Evolutionary conservation across 2,888 invertebrate genomes (phyloP).

Genomic region (Busseola fusca): DNA sequence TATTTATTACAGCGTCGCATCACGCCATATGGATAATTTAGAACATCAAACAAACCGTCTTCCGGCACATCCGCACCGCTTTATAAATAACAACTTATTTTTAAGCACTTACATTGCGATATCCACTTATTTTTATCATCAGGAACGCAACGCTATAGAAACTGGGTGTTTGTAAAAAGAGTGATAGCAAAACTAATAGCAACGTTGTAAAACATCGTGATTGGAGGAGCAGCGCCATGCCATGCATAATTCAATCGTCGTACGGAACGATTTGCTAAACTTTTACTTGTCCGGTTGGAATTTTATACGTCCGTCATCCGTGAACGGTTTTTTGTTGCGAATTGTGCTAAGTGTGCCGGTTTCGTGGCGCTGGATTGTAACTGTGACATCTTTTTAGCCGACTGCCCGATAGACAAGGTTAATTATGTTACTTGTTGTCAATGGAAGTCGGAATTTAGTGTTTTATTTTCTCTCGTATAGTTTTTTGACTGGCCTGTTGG

Average conservation of each 20-base stretch:
- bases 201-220: constrained; percentile 68
- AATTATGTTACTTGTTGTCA: not conserved
- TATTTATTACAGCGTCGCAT: not conserved
- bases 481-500: no score
- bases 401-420: not conserved
- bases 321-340: constrained; percentile 50
- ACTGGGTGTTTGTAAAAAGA: constrained; percentile 53
- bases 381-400: constrained; percentile 2
- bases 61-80: constrained; percentile 41
- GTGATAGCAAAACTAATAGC: constrained; percentile 61
- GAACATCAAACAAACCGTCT: constrained; percentile 34
- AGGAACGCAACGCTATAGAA: constrained; percentile 60
- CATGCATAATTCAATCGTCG: constrained; percentile 80
- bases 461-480: not conserved
- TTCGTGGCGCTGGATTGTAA: constrained; percentile 33
- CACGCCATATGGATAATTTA: constrained; percentile 31
- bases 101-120: constrained; percentile 60
- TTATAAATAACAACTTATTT: constrained; percentile 54
- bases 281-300: constrained; percentile 76
- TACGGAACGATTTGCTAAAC: constrained; percentile 72
- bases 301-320: constrained; percentile 59
- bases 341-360: constrained; percentile 30
- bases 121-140: constrained; percentile 64
- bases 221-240: constrained; percentile 76
- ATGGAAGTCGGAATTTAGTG: not conserved